phyloP scores from a whole-genome alignment of 2,113 vertebrate genomes.

The Collichthys lucidus region DNA sequence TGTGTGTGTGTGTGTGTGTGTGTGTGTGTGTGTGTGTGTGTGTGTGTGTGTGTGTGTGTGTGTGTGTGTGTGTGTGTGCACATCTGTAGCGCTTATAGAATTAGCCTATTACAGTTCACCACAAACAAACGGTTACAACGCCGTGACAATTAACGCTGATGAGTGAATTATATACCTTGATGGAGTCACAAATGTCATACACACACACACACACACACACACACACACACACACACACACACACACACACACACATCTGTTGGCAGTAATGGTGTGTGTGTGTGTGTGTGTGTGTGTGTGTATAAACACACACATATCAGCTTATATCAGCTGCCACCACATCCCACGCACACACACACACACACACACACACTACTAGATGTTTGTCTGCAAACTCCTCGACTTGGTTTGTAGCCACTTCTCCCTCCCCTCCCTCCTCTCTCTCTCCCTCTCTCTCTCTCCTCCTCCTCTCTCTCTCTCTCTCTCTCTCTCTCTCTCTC shows the following conservation, averaged over 20 bases:
- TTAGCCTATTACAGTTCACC: slow-evolving; percentile 49
- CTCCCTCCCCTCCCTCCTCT: slow-evolving; percentile 6
- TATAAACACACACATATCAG: neutral
- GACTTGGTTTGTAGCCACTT: slow-evolving; percentile 40
- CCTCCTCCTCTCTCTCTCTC: neutral
- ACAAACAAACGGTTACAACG: slow-evolving; percentile 47
- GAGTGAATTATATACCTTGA: slow-evolving; percentile 22
- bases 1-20: slow-evolving; percentile 40
- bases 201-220: neutral
- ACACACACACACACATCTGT: neutral
- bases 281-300: too few relatives aligned
- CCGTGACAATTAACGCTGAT: slow-evolving; percentile 27
- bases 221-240: neutral
- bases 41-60: too few relatives aligned
- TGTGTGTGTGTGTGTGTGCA: neutral
- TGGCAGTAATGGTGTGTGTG: too few relatives aligned
- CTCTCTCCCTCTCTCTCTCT: too few relatives aligned
- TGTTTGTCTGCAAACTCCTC: slow-evolving; percentile 48
- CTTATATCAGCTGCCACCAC: neutral
- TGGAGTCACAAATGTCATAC: neutral
- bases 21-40: too few relatives aligned
- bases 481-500: slow-evolving; percentile 51
- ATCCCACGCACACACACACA: neutral
- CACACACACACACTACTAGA: neutral
- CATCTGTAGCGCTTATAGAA: slow-evolving; percentile 27